Evolutionary conservation across 1,140 invertebrate species (phyloP).

Genomic region (Dendroctonus valens): DNA sequence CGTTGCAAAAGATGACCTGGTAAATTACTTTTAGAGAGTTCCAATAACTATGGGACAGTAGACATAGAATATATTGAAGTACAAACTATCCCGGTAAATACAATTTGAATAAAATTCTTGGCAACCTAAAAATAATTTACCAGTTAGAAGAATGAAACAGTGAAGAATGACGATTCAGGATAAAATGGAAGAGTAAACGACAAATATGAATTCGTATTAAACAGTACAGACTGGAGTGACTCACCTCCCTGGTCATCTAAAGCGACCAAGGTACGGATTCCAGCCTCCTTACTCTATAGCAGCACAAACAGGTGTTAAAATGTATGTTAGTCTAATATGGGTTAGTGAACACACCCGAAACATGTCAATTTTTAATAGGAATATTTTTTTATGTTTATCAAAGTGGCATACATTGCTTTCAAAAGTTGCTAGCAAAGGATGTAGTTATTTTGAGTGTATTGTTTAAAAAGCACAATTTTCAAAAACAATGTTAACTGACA

Average conservation of each 20-base stretch:
- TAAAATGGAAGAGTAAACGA: slow-evolving; percentile 15
- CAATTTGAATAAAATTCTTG: too few relatives aligned
- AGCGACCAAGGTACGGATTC: slow-evolving; percentile 97
- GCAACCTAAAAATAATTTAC: too few relatives aligned
- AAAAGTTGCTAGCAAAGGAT: background rate
- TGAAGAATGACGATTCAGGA: slow-evolving; percentile 26
- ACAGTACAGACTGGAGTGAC: slow-evolving; percentile 53
- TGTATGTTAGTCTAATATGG: slow-evolving; percentile 50
- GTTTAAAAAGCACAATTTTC: too few relatives aligned
- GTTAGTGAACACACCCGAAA: slow-evolving; percentile 39
- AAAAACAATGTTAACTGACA: too few relatives aligned
- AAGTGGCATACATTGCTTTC: slow-evolving; percentile 1
- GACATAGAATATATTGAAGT: too few relatives aligned
- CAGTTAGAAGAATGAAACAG: background rate
- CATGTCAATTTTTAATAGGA: background rate
- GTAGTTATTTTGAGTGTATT: too few relatives aligned
- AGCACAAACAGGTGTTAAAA: slow-evolving; percentile 69
- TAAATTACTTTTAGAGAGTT: slow-evolving; percentile 12
- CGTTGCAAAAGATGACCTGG: background rate
- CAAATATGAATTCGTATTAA: slow-evolving; percentile 16
- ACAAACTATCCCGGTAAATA: too few relatives aligned
- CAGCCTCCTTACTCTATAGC: slow-evolving; percentile 97
- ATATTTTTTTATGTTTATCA: background rate
- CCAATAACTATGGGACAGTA: background rate
- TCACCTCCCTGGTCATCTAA: slow-evolving; percentile 99